phyloP scores from a whole-genome alignment of 2,888 invertebrate species.

The Limnephilus marmoratus region DNA sequence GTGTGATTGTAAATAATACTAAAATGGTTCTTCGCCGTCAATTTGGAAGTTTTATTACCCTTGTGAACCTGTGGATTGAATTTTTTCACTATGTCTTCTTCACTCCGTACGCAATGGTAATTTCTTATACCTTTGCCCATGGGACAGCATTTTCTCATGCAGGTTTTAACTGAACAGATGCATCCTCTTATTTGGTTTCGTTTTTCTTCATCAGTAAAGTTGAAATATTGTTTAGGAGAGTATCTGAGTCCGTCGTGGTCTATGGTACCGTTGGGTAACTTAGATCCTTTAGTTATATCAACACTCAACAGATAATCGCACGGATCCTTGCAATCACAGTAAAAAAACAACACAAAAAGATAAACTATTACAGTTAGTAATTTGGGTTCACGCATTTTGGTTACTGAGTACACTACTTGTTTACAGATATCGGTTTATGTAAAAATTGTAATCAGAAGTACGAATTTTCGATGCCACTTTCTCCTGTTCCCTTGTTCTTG shows the following conservation, averaged over 20 bases:
- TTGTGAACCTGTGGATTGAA: neutral
- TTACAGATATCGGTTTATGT: no score
- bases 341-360: neutral
- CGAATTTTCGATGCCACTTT: no score
- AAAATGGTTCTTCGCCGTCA: neutral
- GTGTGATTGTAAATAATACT: neutral
- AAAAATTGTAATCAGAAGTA: no score
- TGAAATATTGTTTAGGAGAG: neutral
- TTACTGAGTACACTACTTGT: no score
- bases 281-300: neutral
- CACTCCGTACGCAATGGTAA: neutral
- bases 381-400: no score
- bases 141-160: slow-evolving; percentile 45
- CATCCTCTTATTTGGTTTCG: slow-evolving; percentile 18
- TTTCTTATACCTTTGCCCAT: neutral
- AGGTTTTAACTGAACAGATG: slow-evolving; percentile 8
- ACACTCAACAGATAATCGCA: neutral
- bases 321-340: neutral
- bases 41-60: neutral
- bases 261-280: no score
- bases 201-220: neutral
- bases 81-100: neutral
- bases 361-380: no score
- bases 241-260: no score
- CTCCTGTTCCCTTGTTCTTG: no score